Evolutionary conservation across 2,113 vertebrate species (phyloP), one percentile per base, ranked within the genome.

Genomic region (Festucalex cinctus): DNA sequence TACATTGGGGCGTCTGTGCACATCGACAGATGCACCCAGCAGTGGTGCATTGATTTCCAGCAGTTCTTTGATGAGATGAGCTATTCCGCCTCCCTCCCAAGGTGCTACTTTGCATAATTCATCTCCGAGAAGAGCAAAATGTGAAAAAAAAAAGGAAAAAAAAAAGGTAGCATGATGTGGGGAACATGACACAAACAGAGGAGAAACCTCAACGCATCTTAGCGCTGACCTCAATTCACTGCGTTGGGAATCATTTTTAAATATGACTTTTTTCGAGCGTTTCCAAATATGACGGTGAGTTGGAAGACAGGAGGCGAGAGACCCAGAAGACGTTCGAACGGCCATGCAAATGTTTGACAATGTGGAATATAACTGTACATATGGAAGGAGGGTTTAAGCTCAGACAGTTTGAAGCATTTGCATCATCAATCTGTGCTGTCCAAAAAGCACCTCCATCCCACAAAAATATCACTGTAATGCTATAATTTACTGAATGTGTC

Each of bases 31-130:
- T 80, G 76, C 77, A 69, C 82, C 84, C 87, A 90, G 85, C 85
- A 83, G 83, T 71, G 81, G 69, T 79, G 83, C 88, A 90, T 89
- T 90, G 89, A 90, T 90, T 87, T 88, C 89, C 89, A 87, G 86
- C 88, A 77, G 87, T 83, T 87, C 82, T 89, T 89, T 89, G 89
- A 88, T 89, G 84, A 90, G 86, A 90, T 85, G 85, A 88, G 88
- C 82, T 84, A 88, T 89, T 90, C 84, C 75, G 73, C 86, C 83
- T 85, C 81, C 81, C 84, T 90, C 88, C 83, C 86, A 88, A 86
- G 85, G 86, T 90, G 80, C 80, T 84, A 76, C 81, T 89, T 89
- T 90, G 86, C 90, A 90, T 90, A 89, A 91, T 90, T 91, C 77
- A 88, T 89, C 86, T 88, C 83, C 82, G 83, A 82, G 82, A 83